phyloP scores from a whole-genome alignment of 1,140 invertebrate species.

The Wiebesia pumilae region DNA sequence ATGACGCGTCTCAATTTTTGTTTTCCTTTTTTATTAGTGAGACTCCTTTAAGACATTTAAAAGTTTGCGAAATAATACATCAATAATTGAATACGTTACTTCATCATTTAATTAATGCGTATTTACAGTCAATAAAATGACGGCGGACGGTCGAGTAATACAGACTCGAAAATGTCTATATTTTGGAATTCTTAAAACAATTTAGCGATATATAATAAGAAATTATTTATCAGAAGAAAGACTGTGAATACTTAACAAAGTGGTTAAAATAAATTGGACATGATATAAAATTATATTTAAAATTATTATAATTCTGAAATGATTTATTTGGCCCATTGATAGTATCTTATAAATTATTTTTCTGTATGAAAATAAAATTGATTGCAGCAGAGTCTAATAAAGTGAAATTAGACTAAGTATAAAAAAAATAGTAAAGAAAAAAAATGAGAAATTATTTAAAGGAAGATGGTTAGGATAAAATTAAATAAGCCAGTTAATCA shows the following conservation, averaged over 20 bases:
- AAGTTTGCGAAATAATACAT: slow-evolving; percentile 51
- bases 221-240: not conserved
- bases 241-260: not conserved
- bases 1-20: slow-evolving; percentile 47
- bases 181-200: slow-evolving; percentile 21
- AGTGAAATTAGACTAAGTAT: not conserved
- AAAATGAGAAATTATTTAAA: not conserved
- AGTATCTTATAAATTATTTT: slow-evolving; percentile 16
- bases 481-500: slow-evolving; percentile 58
- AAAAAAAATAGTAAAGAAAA: not conserved
- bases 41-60: slow-evolving; percentile 51
- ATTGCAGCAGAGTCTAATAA: not conserved
- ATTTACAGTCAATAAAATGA: slow-evolving; percentile 51
- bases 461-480: slow-evolving; percentile 44
- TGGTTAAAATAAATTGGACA: not conserved
- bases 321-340: not conserved
- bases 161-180: slow-evolving; percentile 19
- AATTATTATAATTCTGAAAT: not conserved
- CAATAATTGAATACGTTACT: slow-evolving; percentile 34
- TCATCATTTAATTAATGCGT: slow-evolving; percentile 39
- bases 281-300: not conserved
- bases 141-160: slow-evolving; percentile 54
- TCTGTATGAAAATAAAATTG: not conserved
- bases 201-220: slow-evolving; percentile 25
- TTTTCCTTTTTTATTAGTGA: not conserved